phyloP scores from a whole-genome alignment of 2,797 vertebrate genomes.

The Sphenodon punctatus region DNA sequence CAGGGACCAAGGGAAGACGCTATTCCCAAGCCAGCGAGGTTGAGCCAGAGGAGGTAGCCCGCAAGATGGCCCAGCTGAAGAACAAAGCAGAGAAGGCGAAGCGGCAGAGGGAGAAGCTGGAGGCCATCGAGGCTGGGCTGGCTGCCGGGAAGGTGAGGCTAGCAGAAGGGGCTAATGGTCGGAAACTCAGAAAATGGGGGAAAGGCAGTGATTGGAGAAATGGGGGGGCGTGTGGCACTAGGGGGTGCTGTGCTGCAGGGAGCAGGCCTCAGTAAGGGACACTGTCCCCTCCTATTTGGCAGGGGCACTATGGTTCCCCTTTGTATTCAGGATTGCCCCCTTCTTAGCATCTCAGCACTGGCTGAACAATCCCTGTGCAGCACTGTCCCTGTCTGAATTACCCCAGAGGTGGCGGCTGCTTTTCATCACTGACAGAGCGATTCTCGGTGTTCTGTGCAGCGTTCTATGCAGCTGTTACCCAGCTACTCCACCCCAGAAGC shows the following conservation, averaged over 20 bases:
- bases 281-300: too few relatives aligned
- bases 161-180: too few relatives aligned
- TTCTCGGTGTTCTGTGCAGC: too few relatives aligned
- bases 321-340: too few relatives aligned
- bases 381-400: neutral
- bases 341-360: neutral
- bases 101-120: neutral
- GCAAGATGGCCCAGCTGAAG: neutral
- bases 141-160: conserved; percentile 38
- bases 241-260: too few relatives aligned
- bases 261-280: too few relatives aligned
- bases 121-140: neutral
- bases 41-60: neutral
- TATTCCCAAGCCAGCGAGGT: neutral
- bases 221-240: too few relatives aligned
- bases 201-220: neutral
- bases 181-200: neutral
- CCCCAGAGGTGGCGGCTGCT: too few relatives aligned
- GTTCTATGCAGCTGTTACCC: too few relatives aligned
- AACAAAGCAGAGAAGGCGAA: neutral
- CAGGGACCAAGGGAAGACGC: neutral
- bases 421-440: too few relatives aligned
- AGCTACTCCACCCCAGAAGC: neutral
- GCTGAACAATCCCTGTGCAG: neutral
- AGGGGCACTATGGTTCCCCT: too few relatives aligned